These are phyloP conservation scores for Zhengitettix transpicula DNA, from an alignment of 2,888 invertebrate genomes.

Conservation along the genomic window DNA sequence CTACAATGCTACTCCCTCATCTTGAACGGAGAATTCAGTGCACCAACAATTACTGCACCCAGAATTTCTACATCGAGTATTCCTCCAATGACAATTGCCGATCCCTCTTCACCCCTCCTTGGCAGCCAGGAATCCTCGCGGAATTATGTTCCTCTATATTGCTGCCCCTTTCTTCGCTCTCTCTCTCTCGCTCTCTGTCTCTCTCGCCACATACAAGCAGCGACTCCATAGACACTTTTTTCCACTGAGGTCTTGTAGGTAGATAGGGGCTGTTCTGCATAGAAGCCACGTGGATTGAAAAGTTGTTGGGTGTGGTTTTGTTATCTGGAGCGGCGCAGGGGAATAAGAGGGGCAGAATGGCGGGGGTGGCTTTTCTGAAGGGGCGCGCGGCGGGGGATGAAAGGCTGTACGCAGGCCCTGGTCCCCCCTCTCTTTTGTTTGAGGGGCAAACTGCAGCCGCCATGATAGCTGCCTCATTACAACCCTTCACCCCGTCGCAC, in stretches of 20 bases:
- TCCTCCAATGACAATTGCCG: neutral
- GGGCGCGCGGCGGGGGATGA: neutral
- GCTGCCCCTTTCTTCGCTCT: neutral
- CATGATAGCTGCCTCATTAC: neutral
- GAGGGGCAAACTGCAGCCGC: neutral
- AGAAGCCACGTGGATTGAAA: constrained; percentile 11
- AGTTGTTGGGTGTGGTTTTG: constrained; percentile 12
- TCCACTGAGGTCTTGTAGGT: neutral
- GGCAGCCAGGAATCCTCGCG: neutral
- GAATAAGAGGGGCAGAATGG: neutral
- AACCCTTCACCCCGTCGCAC: neutral
- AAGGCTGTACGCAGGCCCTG: constrained; percentile 2
- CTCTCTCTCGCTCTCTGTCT: neutral
- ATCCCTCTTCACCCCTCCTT: neutral
- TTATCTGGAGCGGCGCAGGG: neutral
- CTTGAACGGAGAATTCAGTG: constrained; percentile 5
- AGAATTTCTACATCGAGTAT: neutral
- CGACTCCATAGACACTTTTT: neutral
- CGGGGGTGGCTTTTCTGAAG: neutral
- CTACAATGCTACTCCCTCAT: neutral
- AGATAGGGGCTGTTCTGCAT: neutral
- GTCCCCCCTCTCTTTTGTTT: neutral
- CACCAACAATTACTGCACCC: constrained; percentile 6
- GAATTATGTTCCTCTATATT: neutral
- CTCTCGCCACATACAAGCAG: neutral